These are phyloP conservation scores for Pseudomyrmex gracilis DNA, from an alignment of 1,140 invertebrate genomes.

Conservation along the genomic window DNA sequence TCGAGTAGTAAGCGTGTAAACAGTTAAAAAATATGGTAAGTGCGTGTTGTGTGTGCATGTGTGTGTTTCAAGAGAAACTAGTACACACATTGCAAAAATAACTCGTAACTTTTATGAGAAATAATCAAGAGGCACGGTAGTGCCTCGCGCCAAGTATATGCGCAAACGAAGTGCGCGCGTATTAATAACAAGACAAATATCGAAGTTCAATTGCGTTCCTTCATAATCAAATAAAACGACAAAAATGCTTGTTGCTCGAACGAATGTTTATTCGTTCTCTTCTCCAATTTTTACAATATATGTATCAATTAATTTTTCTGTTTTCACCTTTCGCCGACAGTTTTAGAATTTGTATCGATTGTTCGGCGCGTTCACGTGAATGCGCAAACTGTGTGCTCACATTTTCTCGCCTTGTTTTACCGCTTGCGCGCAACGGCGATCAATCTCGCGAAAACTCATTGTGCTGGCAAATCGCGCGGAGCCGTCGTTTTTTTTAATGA, in stretches of 20 bases:
- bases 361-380: neutral
- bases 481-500: neutral
- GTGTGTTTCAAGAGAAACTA: too few relatives aligned
- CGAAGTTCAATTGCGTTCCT: constrained; percentile 34
- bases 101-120: constrained; percentile 18
- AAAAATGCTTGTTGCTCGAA: neutral
- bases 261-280: neutral
- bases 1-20: too few relatives aligned
- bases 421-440: constrained; percentile 3
- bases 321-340: neutral
- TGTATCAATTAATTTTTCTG: neutral
- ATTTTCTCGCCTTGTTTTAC: constrained; percentile 2
- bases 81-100: constrained; percentile 12
- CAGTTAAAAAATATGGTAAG: too few relatives aligned
- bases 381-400: neutral
- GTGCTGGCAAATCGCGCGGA: neutral
- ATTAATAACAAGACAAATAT: constrained; percentile 27
- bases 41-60: too few relatives aligned
- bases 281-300: neutral
- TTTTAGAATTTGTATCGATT: constrained; percentile 5
- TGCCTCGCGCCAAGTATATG: too few relatives aligned
- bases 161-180: too few relatives aligned
- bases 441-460: constrained; percentile 27
- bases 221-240: neutral
- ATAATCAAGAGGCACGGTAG: too few relatives aligned